Percentiles rank a stretch among this genome's conserved stretches.
Conservation (phyloP, 2,888 invertebrate species). For the Leptopilina syphax region DNA sequence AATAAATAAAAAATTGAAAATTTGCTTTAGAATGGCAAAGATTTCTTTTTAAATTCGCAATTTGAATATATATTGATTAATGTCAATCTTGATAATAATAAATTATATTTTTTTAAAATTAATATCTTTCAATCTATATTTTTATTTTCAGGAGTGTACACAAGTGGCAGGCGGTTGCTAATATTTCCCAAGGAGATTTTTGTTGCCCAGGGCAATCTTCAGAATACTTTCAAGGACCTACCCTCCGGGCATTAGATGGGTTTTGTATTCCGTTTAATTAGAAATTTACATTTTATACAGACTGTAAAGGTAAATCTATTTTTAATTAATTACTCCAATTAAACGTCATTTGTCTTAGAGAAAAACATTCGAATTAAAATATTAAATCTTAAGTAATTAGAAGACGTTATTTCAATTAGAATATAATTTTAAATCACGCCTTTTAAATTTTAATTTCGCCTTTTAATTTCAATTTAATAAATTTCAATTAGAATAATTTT, state of each 20-base stretch:
- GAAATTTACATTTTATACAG: conserved; percentile 30
- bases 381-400: too few species aligned
- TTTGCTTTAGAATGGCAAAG: too few species aligned
- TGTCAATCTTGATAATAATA: conserved; percentile 28
- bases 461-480: too few species aligned
- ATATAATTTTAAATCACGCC: too few species aligned
- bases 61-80: conserved; percentile 13
- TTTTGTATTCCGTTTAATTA: conserved; percentile 33
- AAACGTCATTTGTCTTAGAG: too few species aligned
- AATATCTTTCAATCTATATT: conserved; percentile 18
- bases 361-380: too few species aligned
- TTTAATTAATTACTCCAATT: not conserved
- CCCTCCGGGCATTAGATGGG: conserved; percentile 35
- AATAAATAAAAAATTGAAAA: not conserved
- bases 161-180: conserved; percentile 36
- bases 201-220: conserved; percentile 51
- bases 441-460: too few species aligned
- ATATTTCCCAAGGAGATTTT: conserved; percentile 52
- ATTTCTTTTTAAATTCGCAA: not conserved
- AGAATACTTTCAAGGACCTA: conserved; percentile 26
- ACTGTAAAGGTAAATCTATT: not conserved
- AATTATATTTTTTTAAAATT: not conserved
- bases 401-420: too few species aligned
- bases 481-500: too few species aligned
- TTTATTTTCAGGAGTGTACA: conserved; percentile 1